Base-by-base conservation (phyloP, 1,140 invertebrate genomes). In the Drosophila tani region DNA sequence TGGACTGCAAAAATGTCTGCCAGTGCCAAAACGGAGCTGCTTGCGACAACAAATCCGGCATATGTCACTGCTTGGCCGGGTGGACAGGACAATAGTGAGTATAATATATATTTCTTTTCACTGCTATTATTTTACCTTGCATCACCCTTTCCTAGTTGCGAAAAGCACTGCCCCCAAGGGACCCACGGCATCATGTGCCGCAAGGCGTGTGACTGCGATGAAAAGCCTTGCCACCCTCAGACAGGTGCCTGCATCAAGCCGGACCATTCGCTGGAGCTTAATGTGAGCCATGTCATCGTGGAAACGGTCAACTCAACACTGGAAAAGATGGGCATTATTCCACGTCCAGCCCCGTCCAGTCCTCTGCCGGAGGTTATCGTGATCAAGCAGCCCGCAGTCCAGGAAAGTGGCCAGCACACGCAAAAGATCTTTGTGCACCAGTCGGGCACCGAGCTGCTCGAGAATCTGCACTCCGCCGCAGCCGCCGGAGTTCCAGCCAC, bases 281-380 rank as follows among this genome's bases (percentile, higher is more conserved):
- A 91, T 76, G 91, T 81, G 2, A 91, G 85, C 32, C 88, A 92
- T 29, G 85, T 82, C 5, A 88, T 93, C 68, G 91, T 92, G 35
- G 83, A 83, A 55, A 92, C 83, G 1, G 81, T 91, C 1, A 92
- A 92, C 62, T 91, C 90, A 5, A 92, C 91, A 3, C 80, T 91
- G 62, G 93, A 92, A 4, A 93, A 94, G 57, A 93, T 94, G 56
- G 94, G 93, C 47, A 91, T 81, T 38, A 91, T 92, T 32, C 81
- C 59, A 60, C 79, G 47, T 21, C 55, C 38, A 24, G 69, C 27
- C n/a, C 75, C 59, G 19, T 70, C 84, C 6, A 83, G 76, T 62
- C 51, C 86, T 0, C 40, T 88, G 45, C 91, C 92, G 0, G 91
- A 92, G 35, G 84, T 92, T 2, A 92, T 92, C 17, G 57, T 92